Evolutionary conservation across 30 jellyfish, hydroid and myxozoan species (phyloP).

Genomic region (Hydractinia echinata): DNA sequence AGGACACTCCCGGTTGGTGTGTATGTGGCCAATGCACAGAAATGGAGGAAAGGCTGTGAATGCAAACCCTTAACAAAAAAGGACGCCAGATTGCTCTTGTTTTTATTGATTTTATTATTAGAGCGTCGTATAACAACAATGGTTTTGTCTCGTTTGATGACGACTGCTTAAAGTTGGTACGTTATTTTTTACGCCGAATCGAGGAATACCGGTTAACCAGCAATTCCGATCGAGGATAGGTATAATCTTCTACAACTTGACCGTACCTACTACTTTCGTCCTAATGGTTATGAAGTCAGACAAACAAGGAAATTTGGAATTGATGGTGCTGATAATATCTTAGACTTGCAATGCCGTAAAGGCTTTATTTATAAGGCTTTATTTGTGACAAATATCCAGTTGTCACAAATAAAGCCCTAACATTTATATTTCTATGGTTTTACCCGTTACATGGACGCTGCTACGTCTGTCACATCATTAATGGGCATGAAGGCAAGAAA

Average conservation of each 20-base stretch:
- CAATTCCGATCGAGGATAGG: neutral
- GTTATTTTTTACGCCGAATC: neutral
- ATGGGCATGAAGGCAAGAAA: conserved; percentile 9
- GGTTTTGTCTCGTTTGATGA: too few species aligned
- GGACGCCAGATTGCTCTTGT: neutral
- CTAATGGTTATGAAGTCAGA: neutral
- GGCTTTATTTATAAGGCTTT: too few species aligned
- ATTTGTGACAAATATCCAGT: neutral
- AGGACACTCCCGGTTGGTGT: neutral
- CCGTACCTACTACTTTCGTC: conserved; percentile 10
- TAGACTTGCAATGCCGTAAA: neutral
- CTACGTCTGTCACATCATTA: neutral
- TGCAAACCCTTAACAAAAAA: too few species aligned
- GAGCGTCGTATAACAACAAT: neutral
- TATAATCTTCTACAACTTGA: neutral
- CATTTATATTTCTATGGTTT: neutral
- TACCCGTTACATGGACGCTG: neutral
- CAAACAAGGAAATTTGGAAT: conserved; percentile 1
- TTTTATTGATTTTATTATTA: neutral
- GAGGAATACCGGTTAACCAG: neutral
- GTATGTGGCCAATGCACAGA: too few species aligned
- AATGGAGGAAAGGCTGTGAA: too few species aligned
- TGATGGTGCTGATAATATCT: neutral
- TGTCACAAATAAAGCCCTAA: neutral
- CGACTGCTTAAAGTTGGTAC: too few species aligned